Base-by-base conservation (phyloP, 2,888 invertebrate genomes). In the Lampropteryx suffumata region DNA sequence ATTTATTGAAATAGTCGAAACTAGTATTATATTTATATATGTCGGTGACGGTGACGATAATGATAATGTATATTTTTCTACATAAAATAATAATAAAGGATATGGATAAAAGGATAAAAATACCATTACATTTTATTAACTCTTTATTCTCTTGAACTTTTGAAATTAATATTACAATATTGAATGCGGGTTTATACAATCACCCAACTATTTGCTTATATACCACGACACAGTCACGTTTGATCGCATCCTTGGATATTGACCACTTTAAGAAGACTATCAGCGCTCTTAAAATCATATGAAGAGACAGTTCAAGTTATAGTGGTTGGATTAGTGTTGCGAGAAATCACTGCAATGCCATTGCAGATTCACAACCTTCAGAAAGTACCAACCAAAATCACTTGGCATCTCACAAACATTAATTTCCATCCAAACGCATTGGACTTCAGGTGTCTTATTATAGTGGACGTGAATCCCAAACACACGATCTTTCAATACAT, bases 131-230 rank as follows among this genome's bases (percentile, higher is more conserved):
- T 84, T 88, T 86, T 85, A 87, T 88, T 88, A 89, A 89, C 87
- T 90, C 87, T 90, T 90, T 90, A 90, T 89, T 90, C 86, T 88
- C 79, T 85, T 89, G 88, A 89, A 89, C 86, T 87, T 86, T 81
- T 81, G 85, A 89, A 90, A 90, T 88, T 88, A 90, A 90, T 90
- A 84, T 87, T 90, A 90, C 87, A 89, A 87, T 89, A 89, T 88
- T 88, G 86, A 88, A 89, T 88, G 86, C 79, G 90, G 90, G 90
- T 70, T 86, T 89, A 90, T 90, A 89, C 83, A 90, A 84, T 82
- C 80, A 87, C 90, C 90, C 88, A 87, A 80, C 88, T 89, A 89
- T 88, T 83, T 88, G 81, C 85, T 87, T 89, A 89, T 77, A 79
- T 82, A 88, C 85, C 85, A 87, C 84, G 86, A 89, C 84, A 88